Percentiles rank a stretch among this genome's conserved stretches.
These are phyloP conservation scores for Mesitornis unicolor DNA, from an alignment of 2,113 vertebrate species.

Conservation along the genomic window DNA sequence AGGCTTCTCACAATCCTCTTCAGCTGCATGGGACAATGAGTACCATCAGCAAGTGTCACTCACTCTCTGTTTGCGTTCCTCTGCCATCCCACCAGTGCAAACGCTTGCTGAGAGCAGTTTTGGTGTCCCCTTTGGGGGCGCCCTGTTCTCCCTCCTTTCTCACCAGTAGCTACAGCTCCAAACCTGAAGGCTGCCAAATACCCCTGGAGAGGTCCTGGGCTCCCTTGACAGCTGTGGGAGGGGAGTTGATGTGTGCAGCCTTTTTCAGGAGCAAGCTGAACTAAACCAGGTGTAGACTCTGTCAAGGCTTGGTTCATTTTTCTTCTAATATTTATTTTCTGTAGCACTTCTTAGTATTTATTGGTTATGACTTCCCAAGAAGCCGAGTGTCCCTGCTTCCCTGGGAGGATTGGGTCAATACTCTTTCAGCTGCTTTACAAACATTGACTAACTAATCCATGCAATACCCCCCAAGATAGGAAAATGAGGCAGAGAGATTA, in stretches of 20 bases:
- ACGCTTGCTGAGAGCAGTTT: not conserved
- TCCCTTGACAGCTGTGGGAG: not conserved
- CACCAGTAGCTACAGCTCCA: not conserved
- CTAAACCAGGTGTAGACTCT: not conserved
- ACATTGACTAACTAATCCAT: conserved; percentile 25
- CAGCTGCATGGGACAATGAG: not conserved
- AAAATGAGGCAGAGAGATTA: conserved; percentile 36
- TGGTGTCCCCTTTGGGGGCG: fast-evolving
- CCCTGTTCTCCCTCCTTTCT: not conserved
- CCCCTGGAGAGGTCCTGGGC: not conserved
- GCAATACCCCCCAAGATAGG: not conserved
- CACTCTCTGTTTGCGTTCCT: not conserved
- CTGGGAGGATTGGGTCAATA: not conserved
- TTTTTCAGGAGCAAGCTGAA: not conserved
- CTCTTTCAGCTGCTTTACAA: conserved; percentile 25
- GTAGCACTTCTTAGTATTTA: not conserved
- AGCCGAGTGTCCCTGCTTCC: not conserved
- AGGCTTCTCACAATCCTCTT: not conserved
- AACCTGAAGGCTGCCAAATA: not conserved
- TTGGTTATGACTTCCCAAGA: not conserved
- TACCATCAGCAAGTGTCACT: not conserved
- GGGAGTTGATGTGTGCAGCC: not conserved
- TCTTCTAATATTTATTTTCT: not conserved
- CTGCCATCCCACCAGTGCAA: not conserved
- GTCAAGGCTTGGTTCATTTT: not conserved